Evolutionary conservation across 2,113 vertebrate species (phyloP), one percentile per base, ranked within the genome.

Genomic region (Axis porcinus): DNA sequence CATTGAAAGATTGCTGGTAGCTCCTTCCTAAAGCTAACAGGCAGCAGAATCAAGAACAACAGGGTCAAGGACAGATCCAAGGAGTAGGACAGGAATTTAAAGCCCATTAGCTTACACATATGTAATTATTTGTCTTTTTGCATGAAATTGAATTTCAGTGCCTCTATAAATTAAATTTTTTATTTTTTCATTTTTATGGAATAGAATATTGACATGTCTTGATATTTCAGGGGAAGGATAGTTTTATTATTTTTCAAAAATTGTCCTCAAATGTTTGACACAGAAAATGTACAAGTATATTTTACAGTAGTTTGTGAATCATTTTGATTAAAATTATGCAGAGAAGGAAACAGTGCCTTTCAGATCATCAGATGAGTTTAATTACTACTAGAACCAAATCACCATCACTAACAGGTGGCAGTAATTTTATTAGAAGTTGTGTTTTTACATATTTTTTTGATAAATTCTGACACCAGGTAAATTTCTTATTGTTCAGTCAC

Each of bases 291-390:
- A 28, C 97, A 98, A 79, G 95, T 91, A 52, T 95, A 98, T 87
- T 98, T 95, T 36, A 98, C 86, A 67, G 87, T 98, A 9, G 87
- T 98, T 98, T 95, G n/a, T 45, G 40, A 98, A 98, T 96, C 98
- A 97, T 12, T 98, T 98, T 96, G 97, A 91, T 97, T 55, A 97
- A 97, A 94, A 98, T 97, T 84, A 70, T 98, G 13, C 94, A 95
- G 33, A 96, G 91, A 52, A 97, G 90, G 57, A 98, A 97, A 84
- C 62, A 94, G 25, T 98, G 97, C 83, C 96, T 95, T 84, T 98
- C 86, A 70, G 97, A 94, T 45, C 97, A 98, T 84, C 17, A 64
- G 30, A 97, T 98, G 95, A 96, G 91, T 92, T 96, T 98, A 86
- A 97, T 98, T 89, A 98, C 55, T 43, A 95, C 79, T 47, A 67